A percentile compares a stretch with the other conserved stretches of the same genome.
Evolutionary conservation across 2,797 vertebrate genomes (phyloP).

Genomic region (Gymnothorax javanicus): DNA sequence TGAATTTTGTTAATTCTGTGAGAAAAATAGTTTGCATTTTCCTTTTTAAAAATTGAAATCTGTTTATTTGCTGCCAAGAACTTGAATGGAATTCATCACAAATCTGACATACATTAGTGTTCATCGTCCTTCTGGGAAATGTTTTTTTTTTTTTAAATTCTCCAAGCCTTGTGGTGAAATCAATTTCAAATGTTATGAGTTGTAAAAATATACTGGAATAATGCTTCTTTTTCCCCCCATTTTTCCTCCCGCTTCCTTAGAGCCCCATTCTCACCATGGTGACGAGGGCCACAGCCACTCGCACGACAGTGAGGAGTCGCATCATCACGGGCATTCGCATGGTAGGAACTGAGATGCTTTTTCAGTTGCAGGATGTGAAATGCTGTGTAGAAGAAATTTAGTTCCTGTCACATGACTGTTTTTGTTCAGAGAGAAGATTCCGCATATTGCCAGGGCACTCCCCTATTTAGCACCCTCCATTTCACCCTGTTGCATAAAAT

Average conservation of each 20-base stretch:
- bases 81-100: not conserved
- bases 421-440: not conserved
- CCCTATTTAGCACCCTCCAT: not conserved
- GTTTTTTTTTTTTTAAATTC: not conserved
- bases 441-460: not conserved
- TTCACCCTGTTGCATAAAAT: not conserved
- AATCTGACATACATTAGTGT: not conserved
- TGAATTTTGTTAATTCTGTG: not conserved
- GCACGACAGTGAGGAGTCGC: conserved; percentile 53
- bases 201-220: not conserved
- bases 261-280: conserved; percentile 80
- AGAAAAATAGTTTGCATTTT: too few relatives aligned
- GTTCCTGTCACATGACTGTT: not conserved
- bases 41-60: not conserved
- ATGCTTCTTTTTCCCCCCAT: not conserved
- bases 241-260: conserved; percentile 56
- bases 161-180: not conserved
- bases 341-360: conserved; percentile 52
- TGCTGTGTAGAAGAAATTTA: not conserved
- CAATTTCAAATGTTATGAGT: not conserved
- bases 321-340: conserved; percentile 83
- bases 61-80: not conserved
- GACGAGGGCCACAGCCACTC: conserved; percentile 58
- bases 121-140: not conserved
- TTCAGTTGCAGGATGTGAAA: not conserved